phyloP scores from a whole-genome alignment of 2,888 invertebrate genomes.

The Spicauda simplicius region DNA sequence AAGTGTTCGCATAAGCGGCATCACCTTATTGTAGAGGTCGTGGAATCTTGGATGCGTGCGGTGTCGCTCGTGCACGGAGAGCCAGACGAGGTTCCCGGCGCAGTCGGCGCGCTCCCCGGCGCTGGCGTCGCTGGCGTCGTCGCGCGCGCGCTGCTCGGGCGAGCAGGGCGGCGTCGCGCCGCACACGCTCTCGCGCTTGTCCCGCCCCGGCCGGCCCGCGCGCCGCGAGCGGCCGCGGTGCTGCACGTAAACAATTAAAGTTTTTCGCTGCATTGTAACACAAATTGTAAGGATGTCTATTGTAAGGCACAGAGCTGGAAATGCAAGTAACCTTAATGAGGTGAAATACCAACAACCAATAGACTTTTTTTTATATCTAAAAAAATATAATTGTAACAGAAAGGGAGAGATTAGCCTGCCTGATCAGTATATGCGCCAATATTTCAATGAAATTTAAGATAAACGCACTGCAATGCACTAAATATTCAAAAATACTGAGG shows the following conservation, averaged over 20 bases:
- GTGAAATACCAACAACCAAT: too few species aligned
- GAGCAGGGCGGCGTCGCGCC: slow-evolving; percentile 88
- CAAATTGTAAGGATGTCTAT: background rate
- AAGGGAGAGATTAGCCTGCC: too few species aligned
- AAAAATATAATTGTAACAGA: too few species aligned
- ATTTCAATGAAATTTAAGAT: too few species aligned
- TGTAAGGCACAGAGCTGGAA: background rate
- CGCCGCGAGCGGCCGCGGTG: slow-evolving; percentile 17
- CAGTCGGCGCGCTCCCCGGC: slow-evolving; percentile 39
- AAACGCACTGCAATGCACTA: too few species aligned
- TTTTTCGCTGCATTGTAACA: too few species aligned
- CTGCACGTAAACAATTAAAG: background rate
- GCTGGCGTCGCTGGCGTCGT: slow-evolving; percentile 38
- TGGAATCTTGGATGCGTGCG: slow-evolving; percentile 87
- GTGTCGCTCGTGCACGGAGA: slow-evolving; percentile 88
- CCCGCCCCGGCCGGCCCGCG: slow-evolving; percentile 28
- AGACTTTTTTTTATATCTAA: too few species aligned
- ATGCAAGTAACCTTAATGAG: background rate
- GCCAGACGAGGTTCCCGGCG: slow-evolving; percentile 89
- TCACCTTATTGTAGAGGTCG: slow-evolving; percentile 85
- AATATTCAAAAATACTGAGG: background rate
- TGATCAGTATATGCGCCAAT: too few species aligned
- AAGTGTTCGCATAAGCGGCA: too few species aligned
- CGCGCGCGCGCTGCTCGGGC: slow-evolving; percentile 71
- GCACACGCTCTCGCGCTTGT: slow-evolving; percentile 62